Evolutionary conservation across 2,113 vertebrate species (phyloP).

Genomic region (Melanotaenia duboulayi): DNA sequence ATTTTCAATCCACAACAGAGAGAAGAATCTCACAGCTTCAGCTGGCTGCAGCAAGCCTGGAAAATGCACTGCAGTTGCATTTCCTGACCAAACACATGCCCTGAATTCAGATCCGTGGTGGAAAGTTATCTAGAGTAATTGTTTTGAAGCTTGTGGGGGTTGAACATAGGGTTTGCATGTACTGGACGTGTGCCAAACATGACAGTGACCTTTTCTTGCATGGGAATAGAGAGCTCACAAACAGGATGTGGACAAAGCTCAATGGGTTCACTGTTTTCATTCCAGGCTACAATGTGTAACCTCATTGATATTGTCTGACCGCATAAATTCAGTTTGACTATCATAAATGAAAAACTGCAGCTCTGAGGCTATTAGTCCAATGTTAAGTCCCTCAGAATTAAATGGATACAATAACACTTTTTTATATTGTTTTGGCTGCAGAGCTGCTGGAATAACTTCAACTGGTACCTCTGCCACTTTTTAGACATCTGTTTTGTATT

Average conservation of each 20-base stretch:
- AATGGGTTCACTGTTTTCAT: conserved; percentile 48
- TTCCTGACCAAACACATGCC: conserved; percentile 13
- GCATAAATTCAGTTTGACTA: neutral
- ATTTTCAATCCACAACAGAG: neutral
- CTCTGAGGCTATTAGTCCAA: neutral
- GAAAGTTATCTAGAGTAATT: conserved; percentile 24
- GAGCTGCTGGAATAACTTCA: neutral
- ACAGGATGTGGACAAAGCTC: conserved; percentile 69
- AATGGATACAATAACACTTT: neutral
- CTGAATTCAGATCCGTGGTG: conserved; percentile 1
- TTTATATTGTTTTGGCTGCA: neutral
- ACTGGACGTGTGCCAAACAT: conserved; percentile 62
- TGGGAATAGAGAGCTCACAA: conserved; percentile 61
- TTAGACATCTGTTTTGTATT: neutral
- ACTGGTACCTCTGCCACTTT: neutral
- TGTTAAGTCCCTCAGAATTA: neutral
- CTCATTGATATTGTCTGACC: neutral
- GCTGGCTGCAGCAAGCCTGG: conserved; percentile 43
- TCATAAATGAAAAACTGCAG: neutral
- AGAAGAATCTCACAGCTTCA: conserved; percentile 14
- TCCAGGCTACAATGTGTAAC: conserved; percentile 8
- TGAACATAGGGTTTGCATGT: conserved; percentile 39
- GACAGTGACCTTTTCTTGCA: conserved; percentile 64
- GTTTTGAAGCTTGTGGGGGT: conserved; percentile 21
- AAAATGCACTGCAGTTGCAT: conserved; percentile 47